A percentile compares a stretch with the other conserved stretches of the same genome.
These are phyloP conservation scores for Diachasmimorpha longicaudata DNA, from an alignment of 1,140 invertebrate genomes.

Conservation along the genomic window DNA sequence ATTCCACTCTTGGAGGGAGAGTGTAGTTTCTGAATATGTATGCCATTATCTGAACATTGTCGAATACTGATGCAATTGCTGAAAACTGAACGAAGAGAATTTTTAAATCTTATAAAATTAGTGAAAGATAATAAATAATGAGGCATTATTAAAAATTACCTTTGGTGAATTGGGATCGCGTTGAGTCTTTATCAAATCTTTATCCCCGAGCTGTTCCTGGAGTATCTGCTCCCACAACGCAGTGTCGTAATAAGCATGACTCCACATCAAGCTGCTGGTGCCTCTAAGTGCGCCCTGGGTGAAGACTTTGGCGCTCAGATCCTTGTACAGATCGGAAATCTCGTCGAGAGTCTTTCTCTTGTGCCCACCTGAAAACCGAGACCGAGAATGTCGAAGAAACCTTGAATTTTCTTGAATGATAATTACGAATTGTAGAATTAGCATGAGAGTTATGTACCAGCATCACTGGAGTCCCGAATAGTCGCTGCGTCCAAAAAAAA, in stretches of 20 bases:
- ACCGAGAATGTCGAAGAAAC: not conserved
- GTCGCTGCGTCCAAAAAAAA: slow-evolving; percentile 34
- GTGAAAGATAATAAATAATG: no score
- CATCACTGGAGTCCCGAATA: slow-evolving; percentile 33
- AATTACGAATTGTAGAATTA: not conserved
- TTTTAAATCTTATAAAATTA: no score
- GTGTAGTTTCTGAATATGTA: slow-evolving; percentile 92
- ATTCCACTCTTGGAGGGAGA: slow-evolving; percentile 74
- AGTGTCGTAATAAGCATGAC: slow-evolving; percentile 91
- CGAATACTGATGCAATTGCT: slow-evolving; percentile 82
- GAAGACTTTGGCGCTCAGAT: slow-evolving; percentile 76
- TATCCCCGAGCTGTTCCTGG: slow-evolving; percentile 73
- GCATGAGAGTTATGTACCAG: slow-evolving; percentile 33
- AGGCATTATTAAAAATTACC: slow-evolving; percentile 50
- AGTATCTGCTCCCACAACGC: slow-evolving; percentile 84
- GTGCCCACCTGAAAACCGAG: slow-evolving; percentile 62
- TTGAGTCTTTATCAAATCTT: slow-evolving; percentile 70
- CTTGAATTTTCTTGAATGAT: not conserved
- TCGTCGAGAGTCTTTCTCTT: slow-evolving; percentile 68
- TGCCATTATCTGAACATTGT: slow-evolving; percentile 78
- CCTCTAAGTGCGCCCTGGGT: slow-evolving; percentile 75
- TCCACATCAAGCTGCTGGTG: slow-evolving; percentile 81
- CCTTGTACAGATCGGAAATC: slow-evolving; percentile 71
- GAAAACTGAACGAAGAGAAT: slow-evolving; percentile 65
- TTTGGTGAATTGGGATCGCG: slow-evolving; percentile 70